Conservation (phyloP, 2,113 vertebrate species). For the Ivindomyrus marchei region DNA sequence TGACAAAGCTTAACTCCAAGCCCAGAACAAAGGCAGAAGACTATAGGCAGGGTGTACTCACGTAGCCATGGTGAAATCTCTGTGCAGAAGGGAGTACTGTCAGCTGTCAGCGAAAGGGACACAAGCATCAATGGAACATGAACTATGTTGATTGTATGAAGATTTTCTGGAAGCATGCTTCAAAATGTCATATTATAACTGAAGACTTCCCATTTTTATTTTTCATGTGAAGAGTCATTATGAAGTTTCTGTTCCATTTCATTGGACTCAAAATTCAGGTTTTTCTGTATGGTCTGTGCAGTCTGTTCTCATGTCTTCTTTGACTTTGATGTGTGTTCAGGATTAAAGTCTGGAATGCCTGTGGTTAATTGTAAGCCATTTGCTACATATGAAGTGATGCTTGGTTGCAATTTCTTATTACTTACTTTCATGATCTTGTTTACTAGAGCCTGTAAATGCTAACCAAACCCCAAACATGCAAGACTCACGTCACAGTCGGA, state of each 20-base stretch:
- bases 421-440: not conserved
- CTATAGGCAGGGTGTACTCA: not conserved
- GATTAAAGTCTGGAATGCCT: not conserved
- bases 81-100: not conserved
- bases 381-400: not conserved
- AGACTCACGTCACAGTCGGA: not conserved
- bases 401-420: not conserved
- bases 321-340: not conserved
- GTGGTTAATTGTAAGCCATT: not conserved
- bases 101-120: not conserved
- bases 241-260: not conserved
- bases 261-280: not conserved
- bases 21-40: not conserved
- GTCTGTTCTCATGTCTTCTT: not conserved
- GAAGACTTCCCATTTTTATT: not conserved
- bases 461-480: not conserved
- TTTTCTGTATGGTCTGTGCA: not conserved
- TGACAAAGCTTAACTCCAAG: not conserved
- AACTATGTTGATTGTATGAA: not conserved
- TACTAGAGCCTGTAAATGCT: not conserved
- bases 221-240: not conserved
- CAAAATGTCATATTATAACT: not conserved
- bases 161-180: not conserved
- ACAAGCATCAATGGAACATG: not conserved
- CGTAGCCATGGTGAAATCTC: not conserved